phyloP scores from a whole-genome alignment of 2,797 vertebrate species.

The Alfaro cultratus region DNA sequence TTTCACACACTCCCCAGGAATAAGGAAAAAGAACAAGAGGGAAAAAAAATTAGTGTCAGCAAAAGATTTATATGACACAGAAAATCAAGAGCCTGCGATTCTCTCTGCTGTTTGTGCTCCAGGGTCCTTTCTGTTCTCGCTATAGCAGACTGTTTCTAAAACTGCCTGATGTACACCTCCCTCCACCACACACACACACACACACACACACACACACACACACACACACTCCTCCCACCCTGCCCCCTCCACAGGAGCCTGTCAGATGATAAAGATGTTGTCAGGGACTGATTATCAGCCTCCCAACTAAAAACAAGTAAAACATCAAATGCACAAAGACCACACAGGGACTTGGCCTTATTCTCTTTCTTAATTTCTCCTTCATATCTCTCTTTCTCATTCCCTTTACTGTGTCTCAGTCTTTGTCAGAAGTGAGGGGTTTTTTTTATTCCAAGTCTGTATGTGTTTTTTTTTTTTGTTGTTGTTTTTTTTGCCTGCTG shows the following conservation, averaged over 20 bases:
- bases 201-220: not conserved
- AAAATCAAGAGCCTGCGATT: slow-evolving; percentile 67
- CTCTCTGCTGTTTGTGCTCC: slow-evolving; percentile 73
- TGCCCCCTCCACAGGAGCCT: slow-evolving; percentile 46
- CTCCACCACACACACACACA: not conserved
- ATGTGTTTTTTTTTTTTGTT: not conserved
- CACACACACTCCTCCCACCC: not conserved
- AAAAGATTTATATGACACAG: slow-evolving; percentile 79
- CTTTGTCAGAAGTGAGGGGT: slow-evolving; percentile 39
- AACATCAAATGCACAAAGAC: slow-evolving; percentile 66
- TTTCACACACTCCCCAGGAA: slow-evolving; percentile 66
- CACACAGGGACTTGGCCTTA: slow-evolving; percentile 68
- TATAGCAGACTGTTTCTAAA: slow-evolving; percentile 57
- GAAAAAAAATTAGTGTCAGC: slow-evolving; percentile 70
- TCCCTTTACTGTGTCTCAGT: slow-evolving; percentile 44
- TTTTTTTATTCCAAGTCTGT: slow-evolving; percentile 21
- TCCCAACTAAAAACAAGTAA: slow-evolving; percentile 70
- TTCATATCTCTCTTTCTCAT: slow-evolving; percentile 24
- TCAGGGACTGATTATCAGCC: slow-evolving; percentile 77
- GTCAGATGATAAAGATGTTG: slow-evolving; percentile 79
- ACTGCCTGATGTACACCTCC: slow-evolving; percentile 32
- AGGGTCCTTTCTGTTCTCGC: slow-evolving; percentile 64
- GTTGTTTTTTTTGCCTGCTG: slow-evolving; percentile 54
- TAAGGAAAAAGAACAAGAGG: slow-evolving; percentile 29
- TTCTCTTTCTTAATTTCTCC: slow-evolving; percentile 42